Percentiles rank a stretch among this genome's conserved stretches.
These are phyloP conservation scores for Syngnathus acus DNA, from an alignment of 2,797 vertebrate genomes.

Conservation along the genomic window DNA sequence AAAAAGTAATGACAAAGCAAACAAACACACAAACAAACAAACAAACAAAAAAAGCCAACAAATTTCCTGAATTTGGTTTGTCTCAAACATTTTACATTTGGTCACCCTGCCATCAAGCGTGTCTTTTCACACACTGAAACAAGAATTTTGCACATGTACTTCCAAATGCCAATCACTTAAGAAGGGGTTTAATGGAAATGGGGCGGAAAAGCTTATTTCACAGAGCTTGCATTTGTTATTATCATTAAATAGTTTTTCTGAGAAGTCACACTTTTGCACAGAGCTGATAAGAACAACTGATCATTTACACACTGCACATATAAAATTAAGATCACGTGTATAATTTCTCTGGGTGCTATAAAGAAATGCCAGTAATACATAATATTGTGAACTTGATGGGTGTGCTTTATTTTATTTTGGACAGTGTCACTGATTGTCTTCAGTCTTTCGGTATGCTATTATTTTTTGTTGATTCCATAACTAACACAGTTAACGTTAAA, in stretches of 20 bases:
- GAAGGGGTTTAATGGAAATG: neutral
- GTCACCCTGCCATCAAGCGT: neutral
- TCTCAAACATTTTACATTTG: neutral
- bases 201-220: neutral
- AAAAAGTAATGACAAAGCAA: neutral
- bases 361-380: neutral
- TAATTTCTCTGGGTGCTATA: neutral
- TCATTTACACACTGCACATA: neutral
- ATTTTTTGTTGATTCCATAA: no score
- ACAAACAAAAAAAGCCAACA: neutral
- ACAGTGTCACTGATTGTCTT: no score
- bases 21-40: no score
- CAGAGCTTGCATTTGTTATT: conserved; percentile 3
- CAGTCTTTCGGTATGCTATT: no score
- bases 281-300: neutral
- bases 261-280: neutral
- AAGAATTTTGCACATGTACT: neutral
- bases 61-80: neutral
- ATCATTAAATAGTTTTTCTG: neutral
- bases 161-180: neutral
- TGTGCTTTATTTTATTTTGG: no score
- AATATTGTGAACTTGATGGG: no score
- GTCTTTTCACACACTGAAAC: neutral
- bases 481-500: no score
- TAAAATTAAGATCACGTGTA: neutral